A percentile compares a stretch with the other conserved stretches of the same genome.
Evolutionary conservation across 2,113 vertebrate genomes (phyloP).

Genomic region (Oriolus oriolus): DNA sequence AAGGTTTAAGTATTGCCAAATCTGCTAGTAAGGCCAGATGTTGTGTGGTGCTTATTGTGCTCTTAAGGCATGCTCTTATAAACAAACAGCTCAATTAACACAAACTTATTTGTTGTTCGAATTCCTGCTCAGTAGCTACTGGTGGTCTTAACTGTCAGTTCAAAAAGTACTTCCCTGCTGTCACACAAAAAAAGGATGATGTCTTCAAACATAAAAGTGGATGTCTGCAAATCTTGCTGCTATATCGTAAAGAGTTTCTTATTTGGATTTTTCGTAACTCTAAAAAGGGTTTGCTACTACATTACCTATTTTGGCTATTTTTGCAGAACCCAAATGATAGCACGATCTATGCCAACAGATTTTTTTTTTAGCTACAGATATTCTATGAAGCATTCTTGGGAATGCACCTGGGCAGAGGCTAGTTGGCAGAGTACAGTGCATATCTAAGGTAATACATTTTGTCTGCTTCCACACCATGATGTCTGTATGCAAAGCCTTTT

Average conservation of each 20-base stretch:
- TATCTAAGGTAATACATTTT: neutral
- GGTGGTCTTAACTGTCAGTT: neutral
- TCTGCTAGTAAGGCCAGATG: neutral
- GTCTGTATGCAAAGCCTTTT: neutral
- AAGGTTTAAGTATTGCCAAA: neutral
- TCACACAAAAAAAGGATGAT: neutral
- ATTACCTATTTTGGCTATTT: neutral
- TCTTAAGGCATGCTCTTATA: neutral
- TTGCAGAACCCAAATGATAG: neutral
- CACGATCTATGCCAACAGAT: neutral
- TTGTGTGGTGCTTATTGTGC: neutral
- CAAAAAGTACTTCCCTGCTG: neutral
- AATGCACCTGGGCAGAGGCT: neutral
- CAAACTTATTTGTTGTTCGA: neutral
- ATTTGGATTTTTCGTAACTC: neutral
- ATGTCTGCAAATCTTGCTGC: neutral
- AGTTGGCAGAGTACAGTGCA: neutral
- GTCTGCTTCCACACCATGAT: neutral
- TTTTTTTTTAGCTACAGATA: neutral
- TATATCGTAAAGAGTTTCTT: neutral
- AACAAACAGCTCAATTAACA: neutral
- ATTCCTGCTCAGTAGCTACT: neutral
- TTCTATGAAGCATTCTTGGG: neutral
- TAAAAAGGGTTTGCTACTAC: neutral
- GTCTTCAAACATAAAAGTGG: neutral